phyloP scores from a whole-genome alignment of 2,113 vertebrate genomes.

The Bettongia penicillata region DNA sequence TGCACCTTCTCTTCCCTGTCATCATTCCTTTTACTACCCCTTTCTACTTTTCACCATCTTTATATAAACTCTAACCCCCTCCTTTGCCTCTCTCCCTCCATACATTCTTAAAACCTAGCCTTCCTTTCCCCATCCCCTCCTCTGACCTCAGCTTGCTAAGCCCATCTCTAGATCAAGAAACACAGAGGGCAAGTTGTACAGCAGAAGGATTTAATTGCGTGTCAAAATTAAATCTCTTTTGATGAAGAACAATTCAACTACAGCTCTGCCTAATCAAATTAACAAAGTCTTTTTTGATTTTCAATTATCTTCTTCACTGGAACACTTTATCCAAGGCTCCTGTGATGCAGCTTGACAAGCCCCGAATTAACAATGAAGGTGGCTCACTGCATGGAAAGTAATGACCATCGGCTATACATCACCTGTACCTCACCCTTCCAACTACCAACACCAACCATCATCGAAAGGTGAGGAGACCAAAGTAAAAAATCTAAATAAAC shows the following conservation, averaged over 20 bases:
- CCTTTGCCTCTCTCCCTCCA: background rate
- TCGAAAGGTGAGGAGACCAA: background rate
- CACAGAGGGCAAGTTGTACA: constrained; percentile 51
- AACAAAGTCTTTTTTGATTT: constrained; percentile 97
- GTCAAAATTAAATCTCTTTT: constrained; percentile 95
- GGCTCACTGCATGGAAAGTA: background rate
- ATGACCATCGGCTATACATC: background rate
- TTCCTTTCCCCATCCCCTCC: background rate
- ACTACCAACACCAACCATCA: background rate
- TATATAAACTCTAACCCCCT: background rate
- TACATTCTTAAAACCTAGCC: background rate
- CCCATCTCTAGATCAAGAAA: constrained; percentile 6
- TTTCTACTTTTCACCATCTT: background rate
- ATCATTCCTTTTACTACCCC: accelerated
- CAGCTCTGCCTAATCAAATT: constrained; percentile 94
- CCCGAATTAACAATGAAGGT: constrained; percentile 12
- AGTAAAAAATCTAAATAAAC: background rate
- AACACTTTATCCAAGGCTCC: constrained; percentile 83
- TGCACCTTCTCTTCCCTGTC: background rate
- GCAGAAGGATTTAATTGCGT: constrained; percentile 90
- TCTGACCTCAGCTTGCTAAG: constrained; percentile 1
- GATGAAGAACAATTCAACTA: constrained; percentile 92
- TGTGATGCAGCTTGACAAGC: background rate
- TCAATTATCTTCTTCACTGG: constrained; percentile 90
- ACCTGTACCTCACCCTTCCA: background rate